Evolutionary conservation across 2,888 invertebrate species (phyloP).

Genomic region (Apotomis betuletana): DNA sequence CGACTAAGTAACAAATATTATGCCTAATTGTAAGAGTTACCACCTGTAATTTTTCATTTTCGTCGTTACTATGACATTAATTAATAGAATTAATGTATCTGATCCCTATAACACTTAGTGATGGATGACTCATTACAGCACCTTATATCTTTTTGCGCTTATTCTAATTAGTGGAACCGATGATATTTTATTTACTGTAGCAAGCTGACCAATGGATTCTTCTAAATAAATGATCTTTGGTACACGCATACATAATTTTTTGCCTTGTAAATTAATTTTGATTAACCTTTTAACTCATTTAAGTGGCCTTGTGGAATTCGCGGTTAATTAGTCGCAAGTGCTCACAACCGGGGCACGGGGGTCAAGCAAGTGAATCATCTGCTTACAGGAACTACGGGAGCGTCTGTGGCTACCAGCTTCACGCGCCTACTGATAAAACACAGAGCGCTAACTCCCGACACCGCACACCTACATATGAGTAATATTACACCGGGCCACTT

Average conservation of each 20-base stretch:
- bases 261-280: constrained; percentile 28
- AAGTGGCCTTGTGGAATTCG: constrained; percentile 38
- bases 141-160: no score
- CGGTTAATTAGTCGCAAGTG: constrained; percentile 37
- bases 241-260: neutral
- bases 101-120: neutral
- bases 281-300: constrained; percentile 42
- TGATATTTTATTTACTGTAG: neutral
- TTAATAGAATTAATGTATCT: neutral
- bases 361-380: constrained; percentile 37
- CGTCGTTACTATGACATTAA: neutral
- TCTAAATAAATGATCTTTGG: neutral
- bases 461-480: neutral
- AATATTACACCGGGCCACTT: neutral
- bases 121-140: neutral
- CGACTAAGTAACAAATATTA: neutral
- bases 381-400: constrained; percentile 14
- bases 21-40: neutral
- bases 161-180: no score
- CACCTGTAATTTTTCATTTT: neutral
- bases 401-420: constrained; percentile 9
- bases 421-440: constrained; percentile 1
- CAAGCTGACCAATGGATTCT: no score
- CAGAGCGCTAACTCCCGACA: neutral
- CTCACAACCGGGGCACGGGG: constrained; percentile 34